phyloP scores from a whole-genome alignment of 1,140 invertebrate species.

The Tetranychus cinnabarinus region DNA sequence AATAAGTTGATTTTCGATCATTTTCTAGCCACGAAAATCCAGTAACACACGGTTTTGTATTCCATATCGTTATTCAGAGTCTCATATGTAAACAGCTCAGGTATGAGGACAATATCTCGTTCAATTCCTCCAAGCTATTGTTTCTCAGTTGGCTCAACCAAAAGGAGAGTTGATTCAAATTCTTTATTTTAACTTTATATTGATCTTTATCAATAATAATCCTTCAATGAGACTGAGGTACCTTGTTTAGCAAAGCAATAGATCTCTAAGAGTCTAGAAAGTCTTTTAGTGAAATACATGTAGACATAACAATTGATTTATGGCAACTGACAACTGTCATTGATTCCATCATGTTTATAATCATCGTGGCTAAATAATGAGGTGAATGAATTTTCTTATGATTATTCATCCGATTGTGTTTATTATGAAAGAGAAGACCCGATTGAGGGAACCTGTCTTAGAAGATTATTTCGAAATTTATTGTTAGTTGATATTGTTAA shows the following conservation, averaged over 20 bases:
- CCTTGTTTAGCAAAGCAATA: slow-evolving; percentile 17
- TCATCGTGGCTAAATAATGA: no score
- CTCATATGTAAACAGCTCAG: slow-evolving; percentile 18
- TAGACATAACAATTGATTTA: slow-evolving; percentile 10
- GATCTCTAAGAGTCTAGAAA: slow-evolving; percentile 15
- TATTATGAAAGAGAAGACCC: no score
- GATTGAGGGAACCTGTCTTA: no score
- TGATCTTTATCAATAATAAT: slow-evolving; percentile 21
- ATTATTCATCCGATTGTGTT: no score
- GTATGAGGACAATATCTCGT: slow-evolving; percentile 15
- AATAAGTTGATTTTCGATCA: not conserved
- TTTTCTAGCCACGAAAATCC: slow-evolving; percentile 11
- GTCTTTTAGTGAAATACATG: slow-evolving; percentile 27
- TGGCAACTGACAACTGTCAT: no score
- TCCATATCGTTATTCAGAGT: slow-evolving; percentile 12
- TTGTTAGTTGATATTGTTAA: no score
- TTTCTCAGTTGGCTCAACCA: slow-evolving; percentile 10
- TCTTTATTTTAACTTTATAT: slow-evolving; percentile 18
- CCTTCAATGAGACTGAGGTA: slow-evolving; percentile 13
- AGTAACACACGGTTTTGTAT: slow-evolving; percentile 32
- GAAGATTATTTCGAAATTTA: no score
- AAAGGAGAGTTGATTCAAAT: slow-evolving; percentile 20
- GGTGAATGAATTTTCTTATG: no score
- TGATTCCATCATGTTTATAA: no score
- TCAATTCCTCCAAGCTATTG: slow-evolving; percentile 1